Percentiles rank a stretch among this genome's conserved stretches.
Conservation (phyloP, 1,140 invertebrate genomes). For the Heliothis virescens region DNA sequence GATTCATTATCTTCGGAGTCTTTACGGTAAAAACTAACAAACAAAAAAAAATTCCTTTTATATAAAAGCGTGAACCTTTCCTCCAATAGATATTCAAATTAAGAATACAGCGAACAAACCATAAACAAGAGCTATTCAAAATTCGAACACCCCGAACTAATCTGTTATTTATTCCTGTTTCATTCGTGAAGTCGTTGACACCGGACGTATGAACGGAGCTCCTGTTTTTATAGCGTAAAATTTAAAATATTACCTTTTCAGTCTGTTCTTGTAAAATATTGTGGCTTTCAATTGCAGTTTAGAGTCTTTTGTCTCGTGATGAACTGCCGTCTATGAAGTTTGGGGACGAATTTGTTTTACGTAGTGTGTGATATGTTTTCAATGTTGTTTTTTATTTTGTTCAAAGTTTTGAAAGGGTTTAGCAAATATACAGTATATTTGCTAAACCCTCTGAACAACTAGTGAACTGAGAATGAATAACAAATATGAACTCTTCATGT, state of each 20-base stretch:
- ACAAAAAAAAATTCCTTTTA: too few relatives aligned
- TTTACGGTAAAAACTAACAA: too few relatives aligned
- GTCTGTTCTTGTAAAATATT: slow-evolving; percentile 22
- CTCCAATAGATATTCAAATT: background rate
- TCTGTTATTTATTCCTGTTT: background rate
- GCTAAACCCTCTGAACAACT: too few relatives aligned
- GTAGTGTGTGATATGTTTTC: background rate
- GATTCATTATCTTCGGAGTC: too few relatives aligned
- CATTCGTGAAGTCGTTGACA: slow-evolving; percentile 19
- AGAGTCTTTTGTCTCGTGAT: slow-evolving; percentile 24
- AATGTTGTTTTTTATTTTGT: background rate
- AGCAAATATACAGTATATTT: too few relatives aligned
- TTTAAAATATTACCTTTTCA: slow-evolving; percentile 18
- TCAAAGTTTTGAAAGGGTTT: background rate
- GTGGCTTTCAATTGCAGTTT: slow-evolving; percentile 13
- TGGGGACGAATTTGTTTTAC: slow-evolving; percentile 12
- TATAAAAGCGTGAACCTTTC: too few relatives aligned
- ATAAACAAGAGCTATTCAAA: slow-evolving; percentile 2
- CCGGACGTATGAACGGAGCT: slow-evolving; percentile 19
- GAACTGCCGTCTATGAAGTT: slow-evolving; percentile 23
- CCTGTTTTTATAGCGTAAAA: slow-evolving; percentile 20
- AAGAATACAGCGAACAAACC: background rate
- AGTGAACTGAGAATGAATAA: background rate
- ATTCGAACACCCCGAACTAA: background rate
- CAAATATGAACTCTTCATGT: too few relatives aligned